Conservation (phyloP, 64 coral and sea anemone species). For the Hydrozoanthus tunicans region DNA sequence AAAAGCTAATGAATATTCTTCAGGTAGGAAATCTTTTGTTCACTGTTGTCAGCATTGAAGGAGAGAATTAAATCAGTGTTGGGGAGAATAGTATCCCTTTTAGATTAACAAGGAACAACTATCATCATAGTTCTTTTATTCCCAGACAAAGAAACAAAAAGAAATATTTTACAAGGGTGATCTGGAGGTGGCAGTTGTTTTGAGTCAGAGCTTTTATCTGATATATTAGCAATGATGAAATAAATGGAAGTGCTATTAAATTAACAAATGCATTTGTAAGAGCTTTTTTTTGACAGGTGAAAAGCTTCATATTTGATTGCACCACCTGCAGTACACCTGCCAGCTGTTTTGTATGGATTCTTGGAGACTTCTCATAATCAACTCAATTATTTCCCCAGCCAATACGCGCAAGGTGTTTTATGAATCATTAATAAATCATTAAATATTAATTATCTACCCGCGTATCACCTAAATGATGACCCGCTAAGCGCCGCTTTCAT, state of each 20-base stretch:
- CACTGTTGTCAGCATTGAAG: not conserved
- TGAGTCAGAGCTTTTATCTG: slow-evolving; percentile 77
- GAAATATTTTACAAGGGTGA: slow-evolving; percentile 47
- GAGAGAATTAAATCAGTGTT: not conserved
- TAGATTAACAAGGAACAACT: not conserved
- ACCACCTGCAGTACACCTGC: slow-evolving; percentile 66
- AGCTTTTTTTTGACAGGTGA: slow-evolving; percentile 81
- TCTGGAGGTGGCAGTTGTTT: slow-evolving; percentile 47
- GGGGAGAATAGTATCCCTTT: not conserved
- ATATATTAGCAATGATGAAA: slow-evolving; percentile 88
- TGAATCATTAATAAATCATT: slow-evolving; percentile 98
- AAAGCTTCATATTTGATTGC: slow-evolving; percentile 35
- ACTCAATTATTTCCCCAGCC: slow-evolving; percentile 87
- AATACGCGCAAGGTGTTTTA: slow-evolving; percentile 77
- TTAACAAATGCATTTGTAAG: slow-evolving; percentile 99
- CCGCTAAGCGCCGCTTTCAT: slow-evolving; percentile 86
- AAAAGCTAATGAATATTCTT: slow-evolving; percentile 61
- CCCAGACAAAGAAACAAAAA: slow-evolving; percentile 40
- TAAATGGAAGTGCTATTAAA: slow-evolving; percentile 93
- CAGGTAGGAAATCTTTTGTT: not conserved
- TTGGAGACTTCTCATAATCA: slow-evolving; percentile 83
- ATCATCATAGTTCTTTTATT: slow-evolving; percentile 11
- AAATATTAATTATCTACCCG: slow-evolving; percentile 96
- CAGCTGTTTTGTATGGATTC: slow-evolving; percentile 86
- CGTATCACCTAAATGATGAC: slow-evolving; percentile 90